Conservation (phyloP, 2,888 invertebrate genomes). For the Chymomyza fuscimana region DNA sequence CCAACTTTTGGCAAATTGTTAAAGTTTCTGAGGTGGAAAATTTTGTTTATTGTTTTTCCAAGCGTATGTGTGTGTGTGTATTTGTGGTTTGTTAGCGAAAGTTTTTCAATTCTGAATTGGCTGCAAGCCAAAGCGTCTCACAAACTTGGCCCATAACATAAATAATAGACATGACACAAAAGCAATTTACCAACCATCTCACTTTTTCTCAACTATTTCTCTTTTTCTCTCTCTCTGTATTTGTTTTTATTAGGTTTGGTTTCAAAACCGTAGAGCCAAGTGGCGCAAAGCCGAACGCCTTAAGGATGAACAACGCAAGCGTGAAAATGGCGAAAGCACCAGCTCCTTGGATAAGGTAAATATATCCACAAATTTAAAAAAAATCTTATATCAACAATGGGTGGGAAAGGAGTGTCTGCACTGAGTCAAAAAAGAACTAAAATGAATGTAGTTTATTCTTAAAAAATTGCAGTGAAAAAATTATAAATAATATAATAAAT, state of each 20-base stretch:
- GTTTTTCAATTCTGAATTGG: constrained; percentile 75
- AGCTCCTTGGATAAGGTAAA: constrained; percentile 82
- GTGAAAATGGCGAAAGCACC: constrained; percentile 86
- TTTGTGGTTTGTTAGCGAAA: constrained; percentile 36
- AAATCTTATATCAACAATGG: neutral
- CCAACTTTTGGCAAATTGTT: constrained; percentile 60
- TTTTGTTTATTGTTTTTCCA: constrained; percentile 65
- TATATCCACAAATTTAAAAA: neutral
- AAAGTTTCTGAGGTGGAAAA: constrained; percentile 77
- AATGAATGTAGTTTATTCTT: no score
- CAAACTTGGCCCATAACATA: constrained; percentile 48
- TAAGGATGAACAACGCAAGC: constrained; percentile 93
- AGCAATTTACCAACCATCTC: constrained; percentile 44
- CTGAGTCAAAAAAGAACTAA: no score
- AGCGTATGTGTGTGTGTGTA: constrained; percentile 22
- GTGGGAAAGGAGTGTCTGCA: neutral
- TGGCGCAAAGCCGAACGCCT: constrained; percentile 95
- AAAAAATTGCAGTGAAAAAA: no score
- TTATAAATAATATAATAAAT: no score
- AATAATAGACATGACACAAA: constrained; percentile 52
- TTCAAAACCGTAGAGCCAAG: constrained; percentile 94
- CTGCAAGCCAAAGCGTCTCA: constrained; percentile 51
- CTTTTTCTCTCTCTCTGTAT: constrained; percentile 38
- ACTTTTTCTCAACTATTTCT: constrained; percentile 1
- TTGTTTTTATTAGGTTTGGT: constrained; percentile 87